Conservation (phyloP, 2,113 vertebrate genomes). For the Mus musculus region DNA sequence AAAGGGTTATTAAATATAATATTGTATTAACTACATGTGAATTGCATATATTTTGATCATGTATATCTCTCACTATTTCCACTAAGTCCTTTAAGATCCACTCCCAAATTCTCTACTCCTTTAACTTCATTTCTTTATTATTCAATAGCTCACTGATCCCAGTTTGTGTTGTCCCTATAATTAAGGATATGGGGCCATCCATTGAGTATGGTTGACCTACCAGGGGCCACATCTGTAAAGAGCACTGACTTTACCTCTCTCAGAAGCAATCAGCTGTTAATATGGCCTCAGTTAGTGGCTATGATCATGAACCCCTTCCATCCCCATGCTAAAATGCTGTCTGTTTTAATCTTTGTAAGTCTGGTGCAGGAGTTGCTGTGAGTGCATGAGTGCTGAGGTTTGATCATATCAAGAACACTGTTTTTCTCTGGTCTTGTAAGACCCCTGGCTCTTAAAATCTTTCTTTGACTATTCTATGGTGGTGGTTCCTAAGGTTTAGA, state of each 20-base stretch:
- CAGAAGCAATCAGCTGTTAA: not conserved
- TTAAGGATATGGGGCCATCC: not conserved
- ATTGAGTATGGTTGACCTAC: not conserved
- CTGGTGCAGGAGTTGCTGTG: not conserved
- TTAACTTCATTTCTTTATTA: not conserved
- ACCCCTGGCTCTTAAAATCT: not conserved
- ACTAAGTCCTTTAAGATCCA: not conserved
- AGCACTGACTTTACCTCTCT: not conserved
- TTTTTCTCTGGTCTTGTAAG: not conserved
- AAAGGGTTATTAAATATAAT: not conserved
- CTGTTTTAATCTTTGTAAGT: not conserved
- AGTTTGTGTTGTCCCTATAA: not conserved
- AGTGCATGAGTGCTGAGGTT: not conserved
- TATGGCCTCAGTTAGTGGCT: not conserved
- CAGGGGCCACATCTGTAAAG: not conserved
- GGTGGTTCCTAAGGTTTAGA: not conserved
- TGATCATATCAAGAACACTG: not conserved
- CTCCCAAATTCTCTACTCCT: not conserved
- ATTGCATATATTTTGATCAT: not conserved
- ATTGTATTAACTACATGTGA: not conserved
- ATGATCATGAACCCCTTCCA: not conserved
- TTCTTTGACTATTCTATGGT: not conserved
- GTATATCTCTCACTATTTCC: not conserved
- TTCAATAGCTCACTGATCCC: not conserved
- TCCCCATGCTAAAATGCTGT: not conserved